Conservation (phyloP, 2,113 vertebrate species). For the Coracopsis vasa region DNA sequence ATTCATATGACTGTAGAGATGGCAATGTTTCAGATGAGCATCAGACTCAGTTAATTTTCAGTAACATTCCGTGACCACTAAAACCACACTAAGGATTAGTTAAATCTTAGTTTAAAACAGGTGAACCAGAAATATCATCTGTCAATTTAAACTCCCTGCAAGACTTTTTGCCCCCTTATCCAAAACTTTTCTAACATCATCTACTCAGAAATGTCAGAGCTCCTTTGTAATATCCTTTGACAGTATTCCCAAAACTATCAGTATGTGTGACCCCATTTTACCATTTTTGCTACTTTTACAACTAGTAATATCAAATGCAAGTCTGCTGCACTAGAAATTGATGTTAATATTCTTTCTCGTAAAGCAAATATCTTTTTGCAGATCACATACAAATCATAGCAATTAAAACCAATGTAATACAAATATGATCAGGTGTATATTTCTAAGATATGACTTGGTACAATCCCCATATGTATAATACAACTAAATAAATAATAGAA, state of each 20-base stretch:
- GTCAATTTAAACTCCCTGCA: not conserved
- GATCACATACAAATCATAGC: not conserved
- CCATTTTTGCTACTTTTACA: not conserved
- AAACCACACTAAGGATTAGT: not conserved
- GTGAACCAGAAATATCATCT: not conserved
- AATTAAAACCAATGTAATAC: not conserved
- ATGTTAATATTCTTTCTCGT: not conserved
- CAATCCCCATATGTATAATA: not conserved
- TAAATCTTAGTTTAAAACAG: not conserved
- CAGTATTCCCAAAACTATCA: not conserved
- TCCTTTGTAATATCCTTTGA: not conserved
- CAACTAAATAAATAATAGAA: not conserved
- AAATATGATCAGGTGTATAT: not conserved
- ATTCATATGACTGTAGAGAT: not conserved
- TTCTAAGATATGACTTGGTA: not conserved
- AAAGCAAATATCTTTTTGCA: not conserved
- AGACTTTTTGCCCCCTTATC: not conserved
- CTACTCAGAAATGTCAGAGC: not conserved
- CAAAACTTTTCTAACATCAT: not conserved
- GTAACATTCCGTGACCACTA: not conserved
- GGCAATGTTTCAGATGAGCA: not conserved
- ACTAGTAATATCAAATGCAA: not conserved
- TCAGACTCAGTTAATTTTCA: not conserved
- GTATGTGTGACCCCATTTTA: not conserved
- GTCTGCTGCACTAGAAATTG: not conserved